Base-by-base conservation (phyloP, 2,888 invertebrate species). In the Melanotus villosus region DNA sequence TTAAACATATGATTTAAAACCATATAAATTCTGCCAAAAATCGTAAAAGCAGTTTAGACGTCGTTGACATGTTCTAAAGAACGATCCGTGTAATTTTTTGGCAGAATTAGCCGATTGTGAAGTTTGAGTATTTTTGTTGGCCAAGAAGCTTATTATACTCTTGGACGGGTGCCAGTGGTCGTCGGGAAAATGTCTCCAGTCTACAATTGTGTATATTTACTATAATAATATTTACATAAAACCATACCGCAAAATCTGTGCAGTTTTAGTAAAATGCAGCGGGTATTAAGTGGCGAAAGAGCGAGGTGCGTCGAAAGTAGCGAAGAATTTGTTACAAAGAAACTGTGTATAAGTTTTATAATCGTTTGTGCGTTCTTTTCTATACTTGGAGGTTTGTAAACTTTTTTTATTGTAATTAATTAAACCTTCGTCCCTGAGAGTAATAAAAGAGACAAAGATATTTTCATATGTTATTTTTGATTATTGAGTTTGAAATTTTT, bases 281-380 rank as follows among this genome's bases (percentile, higher is more conserved):
- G 86, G 12, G 83, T 86, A 47, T 75, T 87, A 54, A 87, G 86
- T 74, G 82, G 85, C 68, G 85, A 86, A 79, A 83, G 84, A 76
- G 82, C 84, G 64, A 80, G 85, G 12, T 82, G 82, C 18, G 71
- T 70, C 12, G 75, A 75, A 47, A 72, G 70, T 16, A 77, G 77
- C 70, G 84, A 84, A 72, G 86, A 87, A 72, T 85, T 83, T 70
- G 82, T 86, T 12, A 84, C 85, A 9, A 86, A 85, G 77, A 83
- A 84, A 26, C 80, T 85, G 78, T 86, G 86, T 68, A 84, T 85
- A 71, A 87, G 87, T 67, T 83, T 86, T 65, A 74, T 87, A 30
- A 81, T 87, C 41, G 85, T 85, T 18, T 81, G 85, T 36, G 85
- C 86, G 5, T 87, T 87, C 72, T 80, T 87, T 18, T 81, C 84